Conservation (phyloP, 2,797 vertebrate species). For the Acanthornis magna region DNA sequence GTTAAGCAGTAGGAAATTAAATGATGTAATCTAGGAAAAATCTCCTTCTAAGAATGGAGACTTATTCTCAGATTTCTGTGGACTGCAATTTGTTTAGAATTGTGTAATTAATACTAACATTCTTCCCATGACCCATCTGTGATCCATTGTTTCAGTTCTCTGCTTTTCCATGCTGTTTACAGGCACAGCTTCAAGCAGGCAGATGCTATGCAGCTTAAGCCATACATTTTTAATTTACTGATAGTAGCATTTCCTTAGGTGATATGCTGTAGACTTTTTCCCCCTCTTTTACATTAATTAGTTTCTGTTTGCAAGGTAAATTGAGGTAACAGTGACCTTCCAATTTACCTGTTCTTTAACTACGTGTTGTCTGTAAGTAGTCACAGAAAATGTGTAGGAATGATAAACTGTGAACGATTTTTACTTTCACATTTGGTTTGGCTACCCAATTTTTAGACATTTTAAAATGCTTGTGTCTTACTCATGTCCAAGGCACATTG, state of each 20-base stretch:
- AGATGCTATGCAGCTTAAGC: slow-evolving; percentile 2
- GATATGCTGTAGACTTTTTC: not conserved
- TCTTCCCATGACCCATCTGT: not conserved
- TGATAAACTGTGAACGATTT: not conserved
- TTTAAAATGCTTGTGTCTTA: not conserved
- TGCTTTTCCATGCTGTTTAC: not conserved
- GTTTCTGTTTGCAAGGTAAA: not conserved
- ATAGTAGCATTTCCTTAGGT: slow-evolving; percentile 1
- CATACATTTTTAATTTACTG: slow-evolving; percentile 49
- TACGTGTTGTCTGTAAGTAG: not conserved
- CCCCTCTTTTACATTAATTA: not conserved
- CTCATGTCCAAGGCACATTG: not conserved
- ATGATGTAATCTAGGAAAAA: not conserved
- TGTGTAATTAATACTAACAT: slow-evolving; percentile 5
- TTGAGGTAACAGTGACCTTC: not conserved
- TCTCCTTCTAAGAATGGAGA: not conserved
- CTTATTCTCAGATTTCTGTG: not conserved
- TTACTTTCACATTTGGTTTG: not conserved
- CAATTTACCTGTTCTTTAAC: not conserved
- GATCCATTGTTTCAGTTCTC: not conserved
- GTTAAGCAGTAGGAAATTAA: not conserved
- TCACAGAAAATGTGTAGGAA: not conserved
- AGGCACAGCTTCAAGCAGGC: not conserved
- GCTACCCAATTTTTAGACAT: not conserved
- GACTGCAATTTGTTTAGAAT: not conserved